phyloP scores from a whole-genome alignment of 2,113 vertebrate genomes.

The Oreochromis spilurus region DNA sequence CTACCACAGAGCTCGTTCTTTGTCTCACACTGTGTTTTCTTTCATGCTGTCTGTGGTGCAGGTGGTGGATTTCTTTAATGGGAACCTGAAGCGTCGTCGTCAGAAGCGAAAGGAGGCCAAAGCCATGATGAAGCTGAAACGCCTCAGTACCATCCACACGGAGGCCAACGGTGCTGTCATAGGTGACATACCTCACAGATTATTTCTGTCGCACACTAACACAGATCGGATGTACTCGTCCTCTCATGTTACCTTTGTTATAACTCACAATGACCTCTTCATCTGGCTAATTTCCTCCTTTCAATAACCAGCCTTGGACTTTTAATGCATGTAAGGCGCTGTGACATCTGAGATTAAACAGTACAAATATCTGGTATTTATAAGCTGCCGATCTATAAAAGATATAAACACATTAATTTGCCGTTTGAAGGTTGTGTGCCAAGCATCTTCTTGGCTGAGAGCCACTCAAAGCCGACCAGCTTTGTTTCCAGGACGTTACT shows the following conservation, averaged over 20 bases:
- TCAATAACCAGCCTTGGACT: not conserved
- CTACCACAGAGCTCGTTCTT: not conserved
- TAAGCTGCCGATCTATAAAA: not conserved
- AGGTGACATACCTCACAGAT: slow-evolving; percentile 7
- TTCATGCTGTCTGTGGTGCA: not conserved
- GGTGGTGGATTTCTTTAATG: slow-evolving; percentile 83
- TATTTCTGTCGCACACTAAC: not conserved
- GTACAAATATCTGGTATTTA: not conserved
- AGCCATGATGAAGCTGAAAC: slow-evolving; percentile 83
- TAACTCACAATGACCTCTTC: not conserved
- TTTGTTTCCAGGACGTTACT: not conserved
- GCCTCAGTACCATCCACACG: slow-evolving; percentile 71
- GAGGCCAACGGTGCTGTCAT: slow-evolving; percentile 76
- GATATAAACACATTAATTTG: not conserved
- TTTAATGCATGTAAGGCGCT: rapidly evolving
- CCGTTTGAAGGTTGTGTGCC: not conserved
- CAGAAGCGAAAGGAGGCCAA: slow-evolving; percentile 82
- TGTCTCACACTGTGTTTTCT: not conserved
- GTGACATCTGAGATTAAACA: not conserved
- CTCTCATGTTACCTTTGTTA: not conserved
- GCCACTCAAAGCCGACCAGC: not conserved
- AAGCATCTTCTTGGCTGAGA: not conserved
- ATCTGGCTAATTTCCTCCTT: not conserved
- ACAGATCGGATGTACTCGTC: not conserved
- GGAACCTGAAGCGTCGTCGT: slow-evolving; percentile 75